A percentile compares a stretch with the other conserved stretches of the same genome.
phyloP scores from a whole-genome alignment of 2,797 vertebrate species.

The Xiphophorus birchmanni region DNA sequence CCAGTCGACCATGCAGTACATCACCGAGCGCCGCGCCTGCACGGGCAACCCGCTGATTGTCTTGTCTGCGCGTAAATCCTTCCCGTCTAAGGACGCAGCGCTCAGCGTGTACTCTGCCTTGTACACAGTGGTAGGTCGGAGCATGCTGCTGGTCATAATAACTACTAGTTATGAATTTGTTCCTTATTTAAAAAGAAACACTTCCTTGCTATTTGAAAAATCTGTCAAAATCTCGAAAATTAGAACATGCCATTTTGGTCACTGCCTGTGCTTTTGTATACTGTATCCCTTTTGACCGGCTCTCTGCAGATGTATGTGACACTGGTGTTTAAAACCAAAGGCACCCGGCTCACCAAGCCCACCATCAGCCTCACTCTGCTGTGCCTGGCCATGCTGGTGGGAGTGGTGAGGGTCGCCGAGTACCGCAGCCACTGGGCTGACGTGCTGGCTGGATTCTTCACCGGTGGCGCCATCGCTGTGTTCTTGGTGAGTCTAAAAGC shows the following conservation, averaged over 20 bases:
- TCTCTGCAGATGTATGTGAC: conserved; percentile 91
- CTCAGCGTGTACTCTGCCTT: conserved; percentile 88
- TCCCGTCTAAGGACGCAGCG: conserved; percentile 91
- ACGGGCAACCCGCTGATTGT: conserved; percentile 86
- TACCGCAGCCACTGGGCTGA: conserved; percentile 93
- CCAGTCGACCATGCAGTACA: conserved; percentile 84
- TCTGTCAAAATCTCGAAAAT: neutral
- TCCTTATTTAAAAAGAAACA: neutral
- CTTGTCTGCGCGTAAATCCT: conserved; percentile 86
- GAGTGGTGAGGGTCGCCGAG: conserved; percentile 88
- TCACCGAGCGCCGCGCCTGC: conserved; percentile 84
- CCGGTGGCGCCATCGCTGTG: conserved; percentile 86
- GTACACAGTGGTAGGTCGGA: conserved; percentile 86
- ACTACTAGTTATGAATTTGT: neutral
- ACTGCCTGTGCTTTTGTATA: conserved; percentile 3
- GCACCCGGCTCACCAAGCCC: conserved; percentile 90
- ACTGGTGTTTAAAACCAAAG: conserved; percentile 88
- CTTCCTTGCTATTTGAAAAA: neutral
- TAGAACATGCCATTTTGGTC: neutral
- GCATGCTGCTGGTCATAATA: neutral
- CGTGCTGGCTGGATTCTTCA: conserved; percentile 89
- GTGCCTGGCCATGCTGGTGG: conserved; percentile 88
- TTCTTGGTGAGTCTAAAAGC: conserved; percentile 84
- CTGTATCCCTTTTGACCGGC: conserved; percentile 28
- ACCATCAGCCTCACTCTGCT: conserved; percentile 88